These are phyloP conservation scores for Rhinella marina DNA, from an alignment of 2,797 vertebrate species.

Conservation along the genomic window DNA sequence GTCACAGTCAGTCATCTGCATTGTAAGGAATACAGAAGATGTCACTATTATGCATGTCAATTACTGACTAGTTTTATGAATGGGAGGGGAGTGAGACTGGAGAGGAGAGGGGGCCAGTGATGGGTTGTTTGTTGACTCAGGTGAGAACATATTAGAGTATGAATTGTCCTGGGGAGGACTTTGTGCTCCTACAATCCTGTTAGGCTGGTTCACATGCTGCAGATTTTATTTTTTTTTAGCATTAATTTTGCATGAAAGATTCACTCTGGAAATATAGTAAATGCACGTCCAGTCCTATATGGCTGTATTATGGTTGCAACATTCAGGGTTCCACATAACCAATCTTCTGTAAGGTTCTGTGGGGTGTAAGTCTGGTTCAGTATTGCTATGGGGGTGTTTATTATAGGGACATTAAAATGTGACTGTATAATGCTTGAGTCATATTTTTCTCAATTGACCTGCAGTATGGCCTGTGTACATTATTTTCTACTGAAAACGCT, in stretches of 20 bases:
- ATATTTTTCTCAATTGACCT: too few species aligned
- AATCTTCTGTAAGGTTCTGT: too few species aligned
- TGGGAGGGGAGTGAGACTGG: background rate
- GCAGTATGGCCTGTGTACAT: too few species aligned
- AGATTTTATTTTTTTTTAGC: background rate
- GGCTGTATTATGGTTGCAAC: too few species aligned
- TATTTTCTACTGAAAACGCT: too few species aligned
- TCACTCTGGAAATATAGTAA: background rate
- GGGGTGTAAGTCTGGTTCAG: too few species aligned
- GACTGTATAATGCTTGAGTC: too few species aligned
- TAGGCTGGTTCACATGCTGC: background rate
- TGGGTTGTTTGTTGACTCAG: conserved; percentile 23
- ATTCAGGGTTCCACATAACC: too few species aligned
- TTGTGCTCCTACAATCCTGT: background rate
- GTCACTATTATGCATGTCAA: background rate
- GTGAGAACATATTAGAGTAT: background rate
- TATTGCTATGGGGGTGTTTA: too few species aligned
- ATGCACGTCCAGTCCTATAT: background rate
- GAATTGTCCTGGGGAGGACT: background rate
- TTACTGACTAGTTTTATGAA: background rate
- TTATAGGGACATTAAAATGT: too few species aligned
- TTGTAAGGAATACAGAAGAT: too few species aligned
- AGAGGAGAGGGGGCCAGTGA: conserved; percentile 1
- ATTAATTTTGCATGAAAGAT: background rate
- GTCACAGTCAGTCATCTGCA: too few species aligned